Percentiles rank a stretch among this genome's conserved stretches.
Conservation (phyloP, 1,140 invertebrate species). For the Brachionus angularis region DNA sequence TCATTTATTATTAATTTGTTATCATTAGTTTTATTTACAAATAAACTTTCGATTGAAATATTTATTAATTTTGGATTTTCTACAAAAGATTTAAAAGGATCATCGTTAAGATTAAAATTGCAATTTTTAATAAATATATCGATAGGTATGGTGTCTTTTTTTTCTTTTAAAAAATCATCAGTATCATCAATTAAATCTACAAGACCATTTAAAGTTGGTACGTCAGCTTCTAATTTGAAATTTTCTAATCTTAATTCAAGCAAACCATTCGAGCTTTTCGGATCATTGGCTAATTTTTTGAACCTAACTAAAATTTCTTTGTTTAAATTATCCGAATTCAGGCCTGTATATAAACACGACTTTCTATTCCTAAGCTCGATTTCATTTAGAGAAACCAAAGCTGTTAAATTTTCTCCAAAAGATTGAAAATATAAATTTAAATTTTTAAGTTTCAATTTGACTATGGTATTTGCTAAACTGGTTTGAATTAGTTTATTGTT, state of each 20-base stretch:
- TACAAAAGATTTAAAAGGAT: slow-evolving; percentile 7
- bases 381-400: background rate
- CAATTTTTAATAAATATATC: background rate
- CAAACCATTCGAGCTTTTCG: background rate
- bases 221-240: background rate
- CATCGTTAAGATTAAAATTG: slow-evolving; percentile 25
- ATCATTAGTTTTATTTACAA: background rate
- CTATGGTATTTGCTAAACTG: background rate
- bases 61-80: background rate
- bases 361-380: slow-evolving; percentile 7
- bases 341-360: too few relatives aligned
- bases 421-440: background rate
- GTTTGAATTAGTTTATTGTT: slow-evolving; percentile 5
- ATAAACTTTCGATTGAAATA: background rate
- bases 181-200: slow-evolving; percentile 28
- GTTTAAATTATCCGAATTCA: too few relatives aligned
- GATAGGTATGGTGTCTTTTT: background rate
- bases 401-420: background rate
- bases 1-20: slow-evolving; percentile 11
- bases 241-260: background rate
- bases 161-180: slow-evolving; percentile 1
- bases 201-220: slow-evolving; percentile 4
- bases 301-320: slow-evolving; percentile 7
- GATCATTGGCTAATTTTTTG: slow-evolving; percentile 1
- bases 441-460: background rate